Evolutionary conservation across 2,113 vertebrate species (phyloP), one percentile per base, ranked within the genome.

Genomic region (Pteropus alecto): DNA sequence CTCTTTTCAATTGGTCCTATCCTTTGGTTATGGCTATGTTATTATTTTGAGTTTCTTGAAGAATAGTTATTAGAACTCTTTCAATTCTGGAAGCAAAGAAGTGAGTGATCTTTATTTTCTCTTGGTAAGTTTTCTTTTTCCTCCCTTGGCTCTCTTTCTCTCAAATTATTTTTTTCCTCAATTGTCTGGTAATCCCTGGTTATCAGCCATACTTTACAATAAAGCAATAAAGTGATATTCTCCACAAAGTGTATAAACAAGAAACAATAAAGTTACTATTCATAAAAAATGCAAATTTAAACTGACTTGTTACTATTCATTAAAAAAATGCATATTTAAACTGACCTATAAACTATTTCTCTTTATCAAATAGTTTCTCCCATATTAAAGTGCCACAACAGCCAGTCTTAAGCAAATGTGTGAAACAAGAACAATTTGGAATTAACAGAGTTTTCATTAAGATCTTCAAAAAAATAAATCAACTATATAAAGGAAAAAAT

Each of bases 391-490:
- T 79, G 78, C 13, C 38, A 46, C 48, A 71, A 87, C 0, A 88
- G 48, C 41, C n/a, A 93, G 43, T 95, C 38, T 67, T 70, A 41
- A 87, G 43, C 46, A 88, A 95, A 48, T 70, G n/a, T 54, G 22
- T 28, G 30, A 90, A 76, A 90, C 7, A 77, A 92, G 26, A 70
- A 78, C 14, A 89, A 76, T 90, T 67, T 56, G 7, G 48, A 51
- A 84, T 79, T 78, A 79, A 97, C 3, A 78, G 15, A 95, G 14
- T 76, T 94, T 77, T 96, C 35, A 94, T 58, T 95, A 94, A 74
- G 3, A 95, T 67, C 28, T 33, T 88, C 51, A 97, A 93, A 87
- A 93, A 88, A 77, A 77, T 58, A 93, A 96, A 82, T 30, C 33
- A 86, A 77, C 2, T 35, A 46, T 35, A 24, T 56, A 76, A 93